A percentile compares a stretch with the other conserved stretches of the same genome.
Evolutionary conservation across 2,797 vertebrate genomes (phyloP).

Genomic region (Lates japonicus): DNA sequence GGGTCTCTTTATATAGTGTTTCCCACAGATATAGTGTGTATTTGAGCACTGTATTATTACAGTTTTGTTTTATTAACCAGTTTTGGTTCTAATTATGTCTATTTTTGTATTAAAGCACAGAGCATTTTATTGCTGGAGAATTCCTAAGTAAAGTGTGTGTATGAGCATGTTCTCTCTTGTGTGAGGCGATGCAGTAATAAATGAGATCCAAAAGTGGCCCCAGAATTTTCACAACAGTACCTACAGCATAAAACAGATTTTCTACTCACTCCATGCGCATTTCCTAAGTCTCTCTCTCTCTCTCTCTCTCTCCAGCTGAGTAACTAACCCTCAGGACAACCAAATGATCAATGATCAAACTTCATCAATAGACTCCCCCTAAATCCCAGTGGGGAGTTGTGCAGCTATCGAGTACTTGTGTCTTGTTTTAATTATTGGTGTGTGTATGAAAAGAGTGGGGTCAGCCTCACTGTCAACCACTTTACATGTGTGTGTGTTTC

Average conservation of each 20-base stretch:
- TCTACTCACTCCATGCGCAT: neutral
- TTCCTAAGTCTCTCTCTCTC: neutral
- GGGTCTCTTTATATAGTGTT: neutral
- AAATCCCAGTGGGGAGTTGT: constrained; percentile 35
- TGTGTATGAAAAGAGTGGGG: constrained; percentile 45
- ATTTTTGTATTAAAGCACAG: neutral
- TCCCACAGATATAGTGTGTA: neutral
- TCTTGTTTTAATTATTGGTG: constrained; percentile 79
- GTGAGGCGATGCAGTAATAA: neutral
- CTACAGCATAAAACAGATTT: neutral
- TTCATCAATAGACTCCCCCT: constrained; percentile 61
- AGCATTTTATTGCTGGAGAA: neutral
- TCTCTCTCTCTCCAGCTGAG: constrained; percentile 9
- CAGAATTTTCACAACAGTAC: neutral
- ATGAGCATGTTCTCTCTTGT: neutral
- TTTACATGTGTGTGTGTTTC: constrained; percentile 12
- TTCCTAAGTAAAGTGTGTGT: constrained; percentile 2
- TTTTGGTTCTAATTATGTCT: too few species aligned
- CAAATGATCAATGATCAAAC: constrained; percentile 59
- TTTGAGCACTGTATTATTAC: neutral
- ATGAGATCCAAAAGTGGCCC: constrained; percentile 12
- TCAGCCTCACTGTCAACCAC: constrained; percentile 12
- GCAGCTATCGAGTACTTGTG: constrained; percentile 68
- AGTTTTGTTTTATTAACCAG: too few species aligned
- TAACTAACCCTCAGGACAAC: constrained; percentile 32